Base-by-base conservation (phyloP, 2,888 invertebrate species). In the Brachypterus glaber region DNA sequence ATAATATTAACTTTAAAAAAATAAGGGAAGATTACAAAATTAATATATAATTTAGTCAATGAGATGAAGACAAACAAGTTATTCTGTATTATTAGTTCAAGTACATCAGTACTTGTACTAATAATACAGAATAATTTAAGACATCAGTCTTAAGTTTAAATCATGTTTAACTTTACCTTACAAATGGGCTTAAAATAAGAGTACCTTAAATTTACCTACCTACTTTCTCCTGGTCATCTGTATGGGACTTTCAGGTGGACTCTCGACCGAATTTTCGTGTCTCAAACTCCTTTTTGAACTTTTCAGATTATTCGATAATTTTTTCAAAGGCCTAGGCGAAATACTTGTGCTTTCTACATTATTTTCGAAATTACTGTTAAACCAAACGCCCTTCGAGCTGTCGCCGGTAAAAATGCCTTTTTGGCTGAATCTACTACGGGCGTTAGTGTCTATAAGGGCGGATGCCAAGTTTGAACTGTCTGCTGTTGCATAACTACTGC, bases 291-390 rank as follows among this genome's bases (percentile, higher is more conserved):
- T 54, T 35, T 59, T 58, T 2, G 66, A 62, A 17, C 55, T 59
- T 46, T 64, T 65, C 39, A 66, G 52, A 49, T 62, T 64, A 11
- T 59, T 57, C 11, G 63, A 61, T 51, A 82, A 72, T 35, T 82
- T 79, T 58, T 82, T 82, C 47, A 74, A 62, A 3, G 82, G 79
- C 33, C 82, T 71, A 32, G 84, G 83, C 1, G 82, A 82, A 53
- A 76, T 73, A 42, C 61, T 65, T 31, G 57, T 55, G 8, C 62
- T 61, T 48, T 64, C 63, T 15, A 62, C 57, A 36, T 56, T 60
- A 43, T 62, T 62, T 12, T 58, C 52, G 24, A 56, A 52, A 44
- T 64, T 62, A 2, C 57, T 38, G 40, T 55, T 60, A 43, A 66
- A 61, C 65, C 64, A 64, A 17, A 63, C 61, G 13, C 59, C 61